Evolutionary conservation across 2,888 invertebrate species (phyloP), one percentile per base, ranked within the genome.

Genomic region (Cryptocheilus praepositus): DNA sequence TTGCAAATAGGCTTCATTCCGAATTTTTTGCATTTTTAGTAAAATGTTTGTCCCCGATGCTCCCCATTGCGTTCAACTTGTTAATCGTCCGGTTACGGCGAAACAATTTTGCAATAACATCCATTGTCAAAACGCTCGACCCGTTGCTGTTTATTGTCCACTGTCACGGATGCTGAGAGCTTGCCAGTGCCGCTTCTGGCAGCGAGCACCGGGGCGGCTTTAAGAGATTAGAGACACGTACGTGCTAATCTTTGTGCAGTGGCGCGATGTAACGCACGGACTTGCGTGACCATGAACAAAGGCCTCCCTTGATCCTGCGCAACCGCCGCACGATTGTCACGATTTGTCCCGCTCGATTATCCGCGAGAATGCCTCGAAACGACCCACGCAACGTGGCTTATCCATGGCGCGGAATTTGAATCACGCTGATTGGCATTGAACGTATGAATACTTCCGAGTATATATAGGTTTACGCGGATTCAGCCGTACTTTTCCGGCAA

Each of bases 321-420:
- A 49, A 49, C 36, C 36, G 8, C 36, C 36, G 49, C 49, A 49
- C 52, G 75, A 71, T 72, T 69, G 77, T 77, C 67, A 70, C 70
- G 69, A 71, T 70, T 70, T 63, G 63, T 22, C 56, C 49, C 49
- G 53, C 21, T 11, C 5, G 8, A 19, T 53, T 53, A 53, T 22
- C 22, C 22, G 53, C 3, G 53, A 1, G 67, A 66, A 67, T 25
- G 52, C 61, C 61, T 53, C 55, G 62, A 36, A 61, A 44, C 67
- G 56, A 19, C 58, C 59, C 64, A 63, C 70, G 62, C 63, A 25
- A 61, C 52, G 28, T 56, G 49, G 22, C 56, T 69, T 61, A 64
- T 71, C 58, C 54, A 56, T 18, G 56, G 16, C 44, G 22, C 18
- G 58, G 49, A 52, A 36, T 54, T 58, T 52, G 60, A 68, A 73